These are phyloP conservation scores for Daubentonia madagascariensis DNA, from an alignment of 2,113 vertebrate genomes.

Conservation along the genomic window DNA sequence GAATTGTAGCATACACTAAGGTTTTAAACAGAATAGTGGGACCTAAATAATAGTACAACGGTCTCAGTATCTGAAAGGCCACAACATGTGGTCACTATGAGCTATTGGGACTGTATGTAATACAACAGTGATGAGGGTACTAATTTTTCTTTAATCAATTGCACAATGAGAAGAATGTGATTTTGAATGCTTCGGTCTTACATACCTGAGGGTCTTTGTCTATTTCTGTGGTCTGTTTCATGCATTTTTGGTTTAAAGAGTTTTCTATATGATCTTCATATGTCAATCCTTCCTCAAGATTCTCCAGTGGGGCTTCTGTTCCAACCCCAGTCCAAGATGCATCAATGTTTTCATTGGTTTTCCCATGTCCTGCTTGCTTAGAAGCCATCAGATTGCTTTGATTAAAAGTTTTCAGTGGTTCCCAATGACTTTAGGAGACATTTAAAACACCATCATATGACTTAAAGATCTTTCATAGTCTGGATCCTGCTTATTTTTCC, in stretches of 20 bases:
- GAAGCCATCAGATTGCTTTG: neutral
- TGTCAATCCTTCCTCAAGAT: neutral
- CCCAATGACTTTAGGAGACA: neutral
- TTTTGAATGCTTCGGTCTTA: neutral
- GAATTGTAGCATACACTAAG: neutral
- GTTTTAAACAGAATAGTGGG: neutral
- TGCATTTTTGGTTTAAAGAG: neutral
- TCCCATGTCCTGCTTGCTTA: neutral
- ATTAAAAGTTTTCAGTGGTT: neutral
- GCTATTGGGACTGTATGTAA: neutral
- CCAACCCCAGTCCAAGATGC: fast-evolving
- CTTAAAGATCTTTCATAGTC: neutral
- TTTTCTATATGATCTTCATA: neutral
- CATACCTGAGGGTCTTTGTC: neutral
- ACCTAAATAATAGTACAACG: neutral
- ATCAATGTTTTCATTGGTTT: neutral
- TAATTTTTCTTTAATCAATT: neutral
- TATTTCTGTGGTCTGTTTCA: neutral
- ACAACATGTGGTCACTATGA: neutral
- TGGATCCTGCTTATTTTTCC: neutral
- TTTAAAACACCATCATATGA: neutral
- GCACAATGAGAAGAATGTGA: neutral
- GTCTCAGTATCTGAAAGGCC: neutral
- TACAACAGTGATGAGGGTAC: neutral
- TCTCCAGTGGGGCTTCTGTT: neutral